Conservation (phyloP, 2,113 vertebrate species). For the Zapus hudsonius region DNA sequence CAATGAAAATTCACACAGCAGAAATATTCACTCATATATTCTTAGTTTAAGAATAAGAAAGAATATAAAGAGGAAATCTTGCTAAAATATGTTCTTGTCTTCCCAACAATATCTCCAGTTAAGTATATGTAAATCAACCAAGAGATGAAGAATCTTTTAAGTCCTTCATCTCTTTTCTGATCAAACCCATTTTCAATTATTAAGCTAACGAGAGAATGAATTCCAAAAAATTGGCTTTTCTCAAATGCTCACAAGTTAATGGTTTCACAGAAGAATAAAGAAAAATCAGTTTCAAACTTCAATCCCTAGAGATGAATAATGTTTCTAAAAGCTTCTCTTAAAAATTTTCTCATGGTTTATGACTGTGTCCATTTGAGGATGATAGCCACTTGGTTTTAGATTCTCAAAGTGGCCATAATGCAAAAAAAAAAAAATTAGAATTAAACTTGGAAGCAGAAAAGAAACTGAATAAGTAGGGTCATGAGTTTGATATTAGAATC, state of each 20-base stretch:
- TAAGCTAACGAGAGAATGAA: neutral
- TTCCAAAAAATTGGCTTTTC: slow-evolving; percentile 18
- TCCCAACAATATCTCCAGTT: neutral
- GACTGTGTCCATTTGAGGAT: neutral
- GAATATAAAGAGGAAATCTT: neutral
- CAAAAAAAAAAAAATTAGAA: neutral
- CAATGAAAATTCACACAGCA: neutral
- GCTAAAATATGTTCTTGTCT: neutral
- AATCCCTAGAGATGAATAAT: neutral
- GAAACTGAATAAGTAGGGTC: neutral
- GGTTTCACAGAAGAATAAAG: neutral
- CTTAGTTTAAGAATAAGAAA: neutral
- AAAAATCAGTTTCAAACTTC: slow-evolving; percentile 2
- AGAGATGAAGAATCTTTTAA: neutral
- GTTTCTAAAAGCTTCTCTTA: neutral
- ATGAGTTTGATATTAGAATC: neutral
- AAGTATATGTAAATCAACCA: slow-evolving; percentile 26
- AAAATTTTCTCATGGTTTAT: neutral
- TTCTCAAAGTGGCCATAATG: neutral
- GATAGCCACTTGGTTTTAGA: neutral
- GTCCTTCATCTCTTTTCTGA: neutral
- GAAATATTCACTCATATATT: neutral
- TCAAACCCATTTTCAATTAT: neutral
- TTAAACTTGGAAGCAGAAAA: neutral
- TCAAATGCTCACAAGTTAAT: neutral